Conservation (phyloP, 2,888 invertebrate genomes). For the Drosophila multiciliata region DNA sequence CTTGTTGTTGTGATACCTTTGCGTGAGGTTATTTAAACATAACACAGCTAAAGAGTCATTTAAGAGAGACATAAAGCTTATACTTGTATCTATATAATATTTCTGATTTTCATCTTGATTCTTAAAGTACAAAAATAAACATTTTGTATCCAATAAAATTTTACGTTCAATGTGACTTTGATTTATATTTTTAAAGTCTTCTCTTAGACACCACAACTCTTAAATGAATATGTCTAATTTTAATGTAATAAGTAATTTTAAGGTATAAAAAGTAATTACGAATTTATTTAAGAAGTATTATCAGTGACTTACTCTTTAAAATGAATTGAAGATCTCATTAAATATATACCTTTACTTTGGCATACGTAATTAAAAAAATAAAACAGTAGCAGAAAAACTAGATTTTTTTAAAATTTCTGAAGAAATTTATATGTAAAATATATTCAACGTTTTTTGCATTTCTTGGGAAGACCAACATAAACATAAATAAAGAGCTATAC, state of each 20-base stretch:
- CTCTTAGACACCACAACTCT: neutral
- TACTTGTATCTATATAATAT: neutral
- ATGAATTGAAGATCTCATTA: neutral
- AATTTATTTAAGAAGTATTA: neutral
- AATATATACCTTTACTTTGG: neutral
- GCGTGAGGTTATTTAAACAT: neutral
- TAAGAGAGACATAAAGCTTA: neutral
- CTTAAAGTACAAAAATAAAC: neutral
- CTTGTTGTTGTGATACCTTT: neutral
- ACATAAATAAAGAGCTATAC: neutral
- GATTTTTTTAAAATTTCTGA: neutral
- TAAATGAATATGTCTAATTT: neutral
- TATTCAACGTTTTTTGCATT: neutral
- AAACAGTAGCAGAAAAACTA: no score
- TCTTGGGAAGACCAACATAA: fast-evolving
- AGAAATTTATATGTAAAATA: neutral
- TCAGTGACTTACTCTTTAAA: neutral
- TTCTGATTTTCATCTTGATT: neutral
- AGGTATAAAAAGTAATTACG: neutral
- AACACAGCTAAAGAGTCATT: neutral
- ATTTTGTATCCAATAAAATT: neutral
- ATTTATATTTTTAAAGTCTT: neutral
- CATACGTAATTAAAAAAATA: no score
- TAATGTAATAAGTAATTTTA: neutral
- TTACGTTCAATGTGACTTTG: neutral